Percentiles rank a stretch among this genome's conserved stretches.
These are phyloP conservation scores for Amblyraja radiata DNA, from an alignment of 2,797 vertebrate genomes.

Conservation along the genomic window DNA sequence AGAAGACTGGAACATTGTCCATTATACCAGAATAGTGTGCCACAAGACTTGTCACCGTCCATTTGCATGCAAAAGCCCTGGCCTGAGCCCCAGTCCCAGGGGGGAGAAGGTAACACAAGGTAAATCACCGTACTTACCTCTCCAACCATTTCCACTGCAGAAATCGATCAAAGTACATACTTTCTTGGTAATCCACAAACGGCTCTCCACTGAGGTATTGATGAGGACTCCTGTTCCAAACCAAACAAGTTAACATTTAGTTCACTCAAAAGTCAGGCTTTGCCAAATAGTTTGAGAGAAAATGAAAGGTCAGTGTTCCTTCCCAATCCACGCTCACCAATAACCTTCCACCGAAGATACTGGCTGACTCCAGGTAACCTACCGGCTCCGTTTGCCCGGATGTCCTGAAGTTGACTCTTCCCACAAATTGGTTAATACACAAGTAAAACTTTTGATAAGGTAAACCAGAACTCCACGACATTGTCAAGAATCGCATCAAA, in stretches of 20 bases:
- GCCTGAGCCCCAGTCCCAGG: neutral
- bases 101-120: neutral
- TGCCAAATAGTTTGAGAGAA: too few relatives aligned
- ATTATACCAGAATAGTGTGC: too few relatives aligned
- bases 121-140: slow-evolving; percentile 52
- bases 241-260: neutral
- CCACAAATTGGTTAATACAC: too few relatives aligned
- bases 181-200: slow-evolving; percentile 62
- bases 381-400: too few relatives aligned
- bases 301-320: neutral
- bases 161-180: slow-evolving; percentile 70
- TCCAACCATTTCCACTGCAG: slow-evolving; percentile 73
- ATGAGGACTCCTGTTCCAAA: slow-evolving; percentile 47
- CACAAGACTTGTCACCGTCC: too few relatives aligned
- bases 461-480: too few relatives aligned
- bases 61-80: neutral
- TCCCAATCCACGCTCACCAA: neutral
- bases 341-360: neutral
- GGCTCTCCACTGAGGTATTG: slow-evolving; percentile 53
- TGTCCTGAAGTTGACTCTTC: too few relatives aligned
- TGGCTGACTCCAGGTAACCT: too few relatives aligned
- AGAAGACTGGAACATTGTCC: too few relatives aligned
- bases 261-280: neutral
- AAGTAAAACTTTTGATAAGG: too few relatives aligned
- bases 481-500: too few relatives aligned